Evolutionary conservation across 2,113 vertebrate species (phyloP).

Genomic region (Echinops telfairi): DNA sequence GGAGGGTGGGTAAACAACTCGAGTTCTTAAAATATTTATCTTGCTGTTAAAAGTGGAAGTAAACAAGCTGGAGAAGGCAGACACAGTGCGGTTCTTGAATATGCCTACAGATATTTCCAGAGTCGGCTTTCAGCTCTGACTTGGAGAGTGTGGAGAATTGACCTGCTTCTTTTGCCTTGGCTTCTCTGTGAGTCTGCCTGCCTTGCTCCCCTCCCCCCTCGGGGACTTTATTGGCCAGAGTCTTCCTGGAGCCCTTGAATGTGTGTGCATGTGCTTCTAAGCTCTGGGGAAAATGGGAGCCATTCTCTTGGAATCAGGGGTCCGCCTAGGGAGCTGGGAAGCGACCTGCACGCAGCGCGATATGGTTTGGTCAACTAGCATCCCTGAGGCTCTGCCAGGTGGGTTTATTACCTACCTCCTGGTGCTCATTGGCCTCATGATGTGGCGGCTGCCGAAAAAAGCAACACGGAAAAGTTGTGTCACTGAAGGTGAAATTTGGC

Average conservation of each 20-base stretch:
- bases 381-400: constrained; percentile 60
- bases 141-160: constrained; percentile 72
- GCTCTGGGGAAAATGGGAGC: constrained; percentile 32
- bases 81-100: constrained; percentile 54
- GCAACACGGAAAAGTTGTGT: constrained; percentile 72
- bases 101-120: constrained; percentile 74
- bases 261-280: constrained; percentile 21
- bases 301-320: constrained; percentile 48
- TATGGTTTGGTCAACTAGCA: constrained; percentile 6
- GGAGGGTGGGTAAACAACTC: constrained; percentile 64
- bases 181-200: constrained; percentile 45
- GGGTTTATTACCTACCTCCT: constrained; percentile 65
- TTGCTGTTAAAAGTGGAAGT: constrained; percentile 75
- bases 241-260: constrained; percentile 52
- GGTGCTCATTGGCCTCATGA: constrained; percentile 78
- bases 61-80: constrained; percentile 73
- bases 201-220: neutral
- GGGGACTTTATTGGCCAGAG: neutral
- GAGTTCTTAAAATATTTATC: constrained; percentile 80
- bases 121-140: constrained; percentile 64
- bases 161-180: constrained; percentile 75
- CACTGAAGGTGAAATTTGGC: constrained; percentile 74
- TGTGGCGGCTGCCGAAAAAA: constrained; percentile 53
- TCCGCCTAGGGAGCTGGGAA: neutral
- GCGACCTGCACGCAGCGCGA: fast-evolving